Evolutionary conservation across 92 coral and sea anemone species (phyloP).

Genomic region (Heliopora coerulea): DNA sequence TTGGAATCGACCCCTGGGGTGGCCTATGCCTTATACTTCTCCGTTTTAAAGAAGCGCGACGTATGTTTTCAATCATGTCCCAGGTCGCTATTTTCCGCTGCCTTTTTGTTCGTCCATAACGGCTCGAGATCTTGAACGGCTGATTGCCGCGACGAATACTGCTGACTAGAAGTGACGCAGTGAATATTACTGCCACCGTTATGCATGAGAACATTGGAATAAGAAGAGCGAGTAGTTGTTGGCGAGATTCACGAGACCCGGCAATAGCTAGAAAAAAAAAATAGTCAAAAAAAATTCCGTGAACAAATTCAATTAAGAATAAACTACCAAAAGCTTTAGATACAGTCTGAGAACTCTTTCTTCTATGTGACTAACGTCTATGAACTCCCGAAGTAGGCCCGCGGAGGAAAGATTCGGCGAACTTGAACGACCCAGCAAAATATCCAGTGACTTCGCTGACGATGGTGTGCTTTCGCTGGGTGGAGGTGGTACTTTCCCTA

Average conservation of each 20-base stretch:
- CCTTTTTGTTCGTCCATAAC: conserved; percentile 14
- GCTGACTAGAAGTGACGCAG: conserved; percentile 29
- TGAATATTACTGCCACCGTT: conserved; percentile 25
- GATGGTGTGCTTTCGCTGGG: too few species aligned
- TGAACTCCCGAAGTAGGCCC: too few species aligned
- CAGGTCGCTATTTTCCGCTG: conserved; percentile 18
- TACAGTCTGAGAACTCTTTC: too few species aligned
- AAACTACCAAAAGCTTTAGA: too few species aligned
- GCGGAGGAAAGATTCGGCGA: too few species aligned
- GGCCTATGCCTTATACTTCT: background rate
- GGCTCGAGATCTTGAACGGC: conserved; percentile 38
- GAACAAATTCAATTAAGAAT: too few species aligned
- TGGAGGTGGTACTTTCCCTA: too few species aligned
- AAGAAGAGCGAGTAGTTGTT: conserved; percentile 20
- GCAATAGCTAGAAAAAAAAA: background rate
- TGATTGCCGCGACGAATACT: conserved; percentile 36
- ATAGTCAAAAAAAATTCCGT: too few species aligned
- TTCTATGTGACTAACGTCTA: too few species aligned
- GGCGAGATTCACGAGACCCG: background rate
- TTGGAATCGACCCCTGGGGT: background rate
- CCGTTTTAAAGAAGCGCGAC: conserved; percentile 23
- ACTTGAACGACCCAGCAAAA: too few species aligned
- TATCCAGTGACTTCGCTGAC: too few species aligned
- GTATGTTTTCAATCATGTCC: conserved; percentile 29
- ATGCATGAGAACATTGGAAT: conserved; percentile 34